Percentiles rank a stretch among this genome's conserved stretches.
phyloP scores from a whole-genome alignment of 2,113 vertebrate genomes.

The Catharus fuscescens region DNA sequence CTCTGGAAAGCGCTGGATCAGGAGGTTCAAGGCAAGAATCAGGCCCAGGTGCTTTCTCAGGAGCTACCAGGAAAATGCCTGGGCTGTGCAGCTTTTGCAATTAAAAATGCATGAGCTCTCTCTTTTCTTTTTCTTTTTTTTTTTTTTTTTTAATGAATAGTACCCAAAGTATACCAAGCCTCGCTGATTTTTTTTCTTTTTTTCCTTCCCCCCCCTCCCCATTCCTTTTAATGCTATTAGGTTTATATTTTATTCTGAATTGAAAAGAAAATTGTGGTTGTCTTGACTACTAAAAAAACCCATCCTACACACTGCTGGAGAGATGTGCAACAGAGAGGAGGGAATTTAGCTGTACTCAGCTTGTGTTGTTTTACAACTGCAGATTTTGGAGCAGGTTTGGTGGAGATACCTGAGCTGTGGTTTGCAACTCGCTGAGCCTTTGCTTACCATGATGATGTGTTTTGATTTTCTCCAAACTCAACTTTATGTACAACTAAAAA shows the following conservation, averaged over 20 bases:
- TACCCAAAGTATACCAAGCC: conserved; percentile 31
- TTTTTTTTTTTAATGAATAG: conserved; percentile 43
- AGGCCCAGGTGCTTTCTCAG: neutral
- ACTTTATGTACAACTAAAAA: conserved; percentile 39
- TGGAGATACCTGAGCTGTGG: neutral
- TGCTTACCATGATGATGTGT: neutral
- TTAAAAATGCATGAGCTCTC: conserved; percentile 61
- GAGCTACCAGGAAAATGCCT: conserved; percentile 43
- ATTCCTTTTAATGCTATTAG: conserved; percentile 54
- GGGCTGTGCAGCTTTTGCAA: conserved; percentile 48
- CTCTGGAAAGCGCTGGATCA: neutral
- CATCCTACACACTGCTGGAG: conserved; percentile 43
- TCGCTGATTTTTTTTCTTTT: neutral
- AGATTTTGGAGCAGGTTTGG: conserved; percentile 9
- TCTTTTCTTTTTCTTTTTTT: neutral
- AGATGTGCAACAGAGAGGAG: conserved; percentile 46
- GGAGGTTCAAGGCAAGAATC: conserved; percentile 26
- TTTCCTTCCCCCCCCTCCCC: neutral
- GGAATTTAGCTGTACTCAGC: conserved; percentile 14
- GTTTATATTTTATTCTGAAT: conserved; percentile 75
- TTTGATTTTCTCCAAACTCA: conserved; percentile 42
- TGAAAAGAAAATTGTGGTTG: conserved; percentile 76
- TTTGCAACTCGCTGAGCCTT: neutral
- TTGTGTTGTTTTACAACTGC: conserved; percentile 33
- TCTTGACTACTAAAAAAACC: conserved; percentile 73